phyloP scores from a whole-genome alignment of 2,888 invertebrate genomes.

The Acleris literana region DNA sequence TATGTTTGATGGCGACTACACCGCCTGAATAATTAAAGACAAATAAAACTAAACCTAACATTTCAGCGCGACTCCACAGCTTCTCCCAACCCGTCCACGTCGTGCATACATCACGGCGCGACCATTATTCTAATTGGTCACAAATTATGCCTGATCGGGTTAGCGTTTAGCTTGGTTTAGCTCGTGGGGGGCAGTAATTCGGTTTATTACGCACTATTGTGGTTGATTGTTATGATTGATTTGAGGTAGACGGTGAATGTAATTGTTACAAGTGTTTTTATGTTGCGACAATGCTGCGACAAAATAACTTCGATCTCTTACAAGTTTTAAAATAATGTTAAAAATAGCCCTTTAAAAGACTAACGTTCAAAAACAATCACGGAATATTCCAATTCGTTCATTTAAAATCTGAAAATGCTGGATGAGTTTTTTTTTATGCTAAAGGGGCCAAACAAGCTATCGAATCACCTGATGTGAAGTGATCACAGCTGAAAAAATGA shows the following conservation, averaged over 20 bases:
- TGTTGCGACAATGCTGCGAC: not conserved
- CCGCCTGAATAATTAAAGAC: too few species aligned
- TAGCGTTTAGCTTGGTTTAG: conserved; percentile 77
- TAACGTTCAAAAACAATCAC: too few species aligned
- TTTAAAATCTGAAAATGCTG: too few species aligned
- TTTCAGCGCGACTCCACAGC: conserved; percentile 49
- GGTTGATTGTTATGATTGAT: conserved; percentile 60
- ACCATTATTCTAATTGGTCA: conserved; percentile 84
- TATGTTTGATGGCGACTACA: too few species aligned
- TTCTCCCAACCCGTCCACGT: conserved; percentile 51
- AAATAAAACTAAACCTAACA: not conserved
- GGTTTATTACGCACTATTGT: conserved; percentile 59
- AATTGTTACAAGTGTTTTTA: not conserved
- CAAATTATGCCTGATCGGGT: conserved; percentile 83
- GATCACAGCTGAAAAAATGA: too few species aligned
- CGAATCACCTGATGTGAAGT: too few species aligned
- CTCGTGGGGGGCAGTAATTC: conserved; percentile 61
- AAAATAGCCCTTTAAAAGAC: too few species aligned
- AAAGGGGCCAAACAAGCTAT: too few species aligned
- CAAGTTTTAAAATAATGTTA: too few species aligned
- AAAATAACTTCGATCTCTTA: too few species aligned
- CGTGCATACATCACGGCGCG: conserved; percentile 78
- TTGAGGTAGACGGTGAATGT: conserved; percentile 42
- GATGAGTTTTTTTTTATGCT: too few species aligned
- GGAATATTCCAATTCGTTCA: too few species aligned